Percentiles rank a stretch among this genome's conserved stretches.
phyloP scores from a whole-genome alignment of 37 sponge, comb jelly and placozoan genomes.

The Chondrosia reniformis region DNA sequence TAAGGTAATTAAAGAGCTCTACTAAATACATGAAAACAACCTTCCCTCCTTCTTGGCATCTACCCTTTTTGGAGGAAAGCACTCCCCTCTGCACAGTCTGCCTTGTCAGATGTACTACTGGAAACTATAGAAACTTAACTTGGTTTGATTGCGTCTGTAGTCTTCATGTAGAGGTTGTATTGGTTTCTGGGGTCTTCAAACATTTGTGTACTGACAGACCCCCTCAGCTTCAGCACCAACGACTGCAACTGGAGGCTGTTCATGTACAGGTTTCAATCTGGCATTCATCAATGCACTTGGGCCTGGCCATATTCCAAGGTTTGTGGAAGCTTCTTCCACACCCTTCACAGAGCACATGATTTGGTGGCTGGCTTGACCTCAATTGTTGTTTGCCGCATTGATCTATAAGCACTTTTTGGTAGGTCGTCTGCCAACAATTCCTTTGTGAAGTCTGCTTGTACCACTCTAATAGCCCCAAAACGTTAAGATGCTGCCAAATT shows the following conservation, averaged over 20 bases:
- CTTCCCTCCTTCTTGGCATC: no score
- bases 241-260: slow-evolving; percentile 5
- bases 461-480: not conserved
- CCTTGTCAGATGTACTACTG: no score
- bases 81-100: no score
- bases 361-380: slow-evolving; percentile 13
- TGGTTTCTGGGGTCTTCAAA: no score
- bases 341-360: not conserved
- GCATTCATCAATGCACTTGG: slow-evolving; percentile 9
- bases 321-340: slow-evolving; percentile 21
- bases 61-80: no score
- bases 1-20: no score
- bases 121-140: no score
- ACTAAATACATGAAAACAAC: no score
- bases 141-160: no score
- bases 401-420: slow-evolving; percentile 4
- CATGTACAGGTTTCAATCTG: slow-evolving; percentile 17
- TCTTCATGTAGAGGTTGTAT: no score
- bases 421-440: slow-evolving; percentile 2
- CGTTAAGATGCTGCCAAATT: not conserved
- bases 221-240: not conserved
- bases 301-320: slow-evolving; percentile 3
- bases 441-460: slow-evolving; percentile 6
- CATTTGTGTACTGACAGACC: slow-evolving; percentile 9
- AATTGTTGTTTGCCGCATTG: slow-evolving; percentile 7